Percentiles rank a stretch among this genome's conserved stretches.
These are phyloP conservation scores for Carcina quercana DNA, from an alignment of 2,888 invertebrate genomes.

Conservation along the genomic window DNA sequence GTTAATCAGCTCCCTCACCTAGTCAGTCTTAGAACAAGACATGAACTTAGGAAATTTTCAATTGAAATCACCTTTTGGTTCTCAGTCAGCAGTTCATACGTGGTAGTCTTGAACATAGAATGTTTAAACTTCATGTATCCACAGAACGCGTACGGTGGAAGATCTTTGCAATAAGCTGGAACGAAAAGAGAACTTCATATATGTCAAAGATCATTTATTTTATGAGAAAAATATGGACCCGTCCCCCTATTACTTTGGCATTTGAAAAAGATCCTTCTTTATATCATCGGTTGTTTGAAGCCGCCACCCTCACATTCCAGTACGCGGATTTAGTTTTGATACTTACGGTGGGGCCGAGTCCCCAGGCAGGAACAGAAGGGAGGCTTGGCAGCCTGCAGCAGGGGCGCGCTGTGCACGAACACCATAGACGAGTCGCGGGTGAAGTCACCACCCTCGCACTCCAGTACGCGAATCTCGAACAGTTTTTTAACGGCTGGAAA, in stretches of 20 bases:
- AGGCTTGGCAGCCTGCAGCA: constrained; percentile 18
- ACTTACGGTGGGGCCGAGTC: constrained; percentile 36
- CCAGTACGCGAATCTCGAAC: constrained; percentile 74
- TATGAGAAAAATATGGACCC: no score
- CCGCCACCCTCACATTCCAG: constrained; percentile 77
- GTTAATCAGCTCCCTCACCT: no score
- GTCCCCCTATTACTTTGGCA: no score
- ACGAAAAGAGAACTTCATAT: no score
- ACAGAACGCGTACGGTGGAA: constrained; percentile 77
- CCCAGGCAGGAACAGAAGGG: constrained; percentile 46
- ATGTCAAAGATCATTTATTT: no score
- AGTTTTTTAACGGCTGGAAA: constrained; percentile 71
- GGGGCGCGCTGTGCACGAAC: constrained; percentile 37
- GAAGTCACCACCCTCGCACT: constrained; percentile 77
- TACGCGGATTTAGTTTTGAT: constrained; percentile 73
- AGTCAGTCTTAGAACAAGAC: neutral
- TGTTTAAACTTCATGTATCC: constrained; percentile 76
- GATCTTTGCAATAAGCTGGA: constrained; percentile 61
- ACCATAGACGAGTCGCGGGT: constrained; percentile 46
- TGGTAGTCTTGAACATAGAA: constrained; percentile 71
- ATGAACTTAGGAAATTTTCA: neutral
- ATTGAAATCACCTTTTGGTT: constrained; percentile 74
- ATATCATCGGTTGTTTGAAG: no score
- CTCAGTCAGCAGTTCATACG: constrained; percentile 77
- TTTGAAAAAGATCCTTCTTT: no score